A percentile compares a stretch with the other conserved stretches of the same genome.
phyloP scores from a whole-genome alignment of 2,888 invertebrate species.

The Ornithoptera alexandrae region DNA sequence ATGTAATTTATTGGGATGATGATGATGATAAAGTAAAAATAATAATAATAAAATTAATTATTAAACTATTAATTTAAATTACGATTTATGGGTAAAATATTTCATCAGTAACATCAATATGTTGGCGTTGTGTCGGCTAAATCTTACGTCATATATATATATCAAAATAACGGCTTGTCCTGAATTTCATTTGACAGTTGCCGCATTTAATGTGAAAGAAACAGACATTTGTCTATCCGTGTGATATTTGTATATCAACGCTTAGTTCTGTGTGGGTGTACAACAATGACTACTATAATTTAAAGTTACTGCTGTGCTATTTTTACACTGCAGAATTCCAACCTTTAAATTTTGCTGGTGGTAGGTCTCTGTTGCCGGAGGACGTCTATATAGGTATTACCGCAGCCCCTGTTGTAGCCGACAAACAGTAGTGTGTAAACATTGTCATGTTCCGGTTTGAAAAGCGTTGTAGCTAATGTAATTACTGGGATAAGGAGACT shows the following conservation, averaged over 20 bases:
- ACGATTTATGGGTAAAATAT: neutral
- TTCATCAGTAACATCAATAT: neutral
- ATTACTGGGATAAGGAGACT: too few species aligned
- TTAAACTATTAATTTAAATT: neutral
- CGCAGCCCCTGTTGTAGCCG: too few species aligned
- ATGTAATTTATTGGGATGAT: too few species aligned
- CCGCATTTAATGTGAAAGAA: conserved; percentile 13
- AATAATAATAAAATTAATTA: neutral
- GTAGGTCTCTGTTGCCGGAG: too few species aligned
- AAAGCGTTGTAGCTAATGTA: too few species aligned
- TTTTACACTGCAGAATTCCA: neutral
- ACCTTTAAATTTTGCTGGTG: neutral
- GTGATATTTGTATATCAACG: conserved; percentile 18
- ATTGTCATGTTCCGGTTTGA: too few species aligned
- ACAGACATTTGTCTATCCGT: conserved; percentile 26
- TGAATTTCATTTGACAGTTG: conserved; percentile 19
- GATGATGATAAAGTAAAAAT: neutral
- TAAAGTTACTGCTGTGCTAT: neutral
- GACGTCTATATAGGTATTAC: too few species aligned
- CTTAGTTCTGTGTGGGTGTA: conserved; percentile 13
- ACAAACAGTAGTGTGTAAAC: too few species aligned
- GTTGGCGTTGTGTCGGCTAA: neutral
- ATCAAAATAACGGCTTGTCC: conserved; percentile 22
- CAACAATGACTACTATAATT: neutral
- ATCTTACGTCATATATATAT: neutral